Evolutionary conservation across 2,113 vertebrate genomes (phyloP), one percentile per base, ranked within the genome.

Genomic region (Serinus canaria): DNA sequence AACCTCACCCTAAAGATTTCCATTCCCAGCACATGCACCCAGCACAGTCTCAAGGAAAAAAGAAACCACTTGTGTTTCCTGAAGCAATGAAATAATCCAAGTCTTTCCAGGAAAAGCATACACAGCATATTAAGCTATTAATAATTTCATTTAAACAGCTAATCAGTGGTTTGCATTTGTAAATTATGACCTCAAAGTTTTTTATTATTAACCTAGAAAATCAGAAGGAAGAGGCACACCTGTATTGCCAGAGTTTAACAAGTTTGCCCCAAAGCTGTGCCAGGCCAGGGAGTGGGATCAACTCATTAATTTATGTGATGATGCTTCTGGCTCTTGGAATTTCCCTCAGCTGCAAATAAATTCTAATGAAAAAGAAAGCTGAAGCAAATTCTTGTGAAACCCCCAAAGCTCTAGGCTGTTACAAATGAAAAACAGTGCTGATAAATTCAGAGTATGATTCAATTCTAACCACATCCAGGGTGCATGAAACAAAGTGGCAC

Each of bases 301-400:
- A n/a, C 27, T 69, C 68, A 44, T 81, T 83, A 87, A 87, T 95
- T 94, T 93, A 60, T 77, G 41, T n/a, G 68, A 77, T 83, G 85
- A 37, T 77, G 83, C 72, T 93, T 59, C 82, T 72, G 78, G 77
- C 94, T 95, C 68, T 49, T 59, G 72, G 84, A 94, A 93, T 87
- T 87, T 88, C 90, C 83, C 68, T 90, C 72, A 43, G 60, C 59
- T 88, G 55, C 18, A 7, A 96, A 96, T 73, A 91, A 92, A 96
- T 73, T 87, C 80, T 91, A 87, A 93, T 83, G 83, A 81, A 96
- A 94, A 87, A 88, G 81, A 87, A 95, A 94, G 78, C 83, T 90
- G 77, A 93, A 94, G 82, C 60, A 93, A 91, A 93, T 88, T 96
- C 82, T 72, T 88, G 59, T 60, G 72, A 95, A 96, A 96, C 53